Base-by-base conservation (phyloP, 2,888 invertebrate genomes). In the Agrochola circellaris region DNA sequence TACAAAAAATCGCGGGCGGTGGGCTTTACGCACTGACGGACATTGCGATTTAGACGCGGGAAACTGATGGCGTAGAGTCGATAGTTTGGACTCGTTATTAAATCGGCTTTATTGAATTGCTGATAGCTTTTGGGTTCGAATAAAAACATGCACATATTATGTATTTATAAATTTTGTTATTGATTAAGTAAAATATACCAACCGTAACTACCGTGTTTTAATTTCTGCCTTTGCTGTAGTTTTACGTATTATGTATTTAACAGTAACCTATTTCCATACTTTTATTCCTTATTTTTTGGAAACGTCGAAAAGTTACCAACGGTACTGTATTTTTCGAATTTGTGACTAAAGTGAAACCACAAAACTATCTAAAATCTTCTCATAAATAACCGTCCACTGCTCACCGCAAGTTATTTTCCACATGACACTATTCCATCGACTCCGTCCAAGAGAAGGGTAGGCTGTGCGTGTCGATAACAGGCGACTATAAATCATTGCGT, bases 401-500 rank as follows among this genome's bases (percentile, higher is more conserved):
- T 75, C 4, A 73, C 65, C 80, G n/a, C 65, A 72, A 79, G 67
- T 62, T 82, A 86, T 84, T 79, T 73, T 75, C 77, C 73, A 81
- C 79, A 75, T 82, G 78, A 81, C 75, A 82, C 73, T 77, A 75
- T 79, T 75, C 75, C 62, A 82, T 85, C 83, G 85, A 82, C 87
- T 89, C 88, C 77, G 88, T 81, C 75, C 88, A 87, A 87, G 90
- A 91, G 95, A 94, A 95, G 96, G 96, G 95, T 95, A 94, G 92
- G 93, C 95, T 95, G 84, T 92, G 92, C 91, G 92, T 96, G 96
- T 96, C 96, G 96, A 96, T 96, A 96, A 95, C 96, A 96, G 94
- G 84, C 88, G 87, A 83, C 92, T 93, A 96, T 96, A 96, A 96
- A 96, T 96, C 96, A 96, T 93, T 92, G 92, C 91, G 91, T 91